Conservation (phyloP, 2,797 vertebrate genomes). For the Manis crassicaudata region DNA sequence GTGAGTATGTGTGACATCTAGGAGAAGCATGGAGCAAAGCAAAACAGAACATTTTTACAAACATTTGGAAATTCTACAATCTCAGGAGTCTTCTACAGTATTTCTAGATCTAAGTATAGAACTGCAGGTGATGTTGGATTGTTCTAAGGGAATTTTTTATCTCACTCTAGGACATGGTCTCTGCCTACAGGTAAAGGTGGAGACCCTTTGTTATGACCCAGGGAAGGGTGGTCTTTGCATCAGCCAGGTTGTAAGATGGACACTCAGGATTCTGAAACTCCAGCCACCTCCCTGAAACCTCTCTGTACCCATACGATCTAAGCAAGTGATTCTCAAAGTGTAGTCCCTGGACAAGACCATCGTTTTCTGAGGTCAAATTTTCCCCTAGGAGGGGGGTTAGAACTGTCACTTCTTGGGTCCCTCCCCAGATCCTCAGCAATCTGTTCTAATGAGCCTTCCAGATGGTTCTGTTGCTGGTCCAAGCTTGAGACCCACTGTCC, state of each 20-base stretch:
- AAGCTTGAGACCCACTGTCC: not conserved
- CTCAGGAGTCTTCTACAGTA: not conserved
- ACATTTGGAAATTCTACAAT: not conserved
- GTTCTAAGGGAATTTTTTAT: not conserved
- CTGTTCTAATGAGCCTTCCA: not conserved
- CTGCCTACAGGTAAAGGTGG: not conserved
- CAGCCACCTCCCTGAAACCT: not conserved
- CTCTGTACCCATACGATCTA: not conserved
- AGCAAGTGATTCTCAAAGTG: not conserved
- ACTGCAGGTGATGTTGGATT: not conserved
- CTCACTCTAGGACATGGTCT: not conserved
- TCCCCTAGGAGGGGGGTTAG: not conserved
- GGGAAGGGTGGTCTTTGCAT: not conserved
- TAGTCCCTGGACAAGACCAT: not conserved
- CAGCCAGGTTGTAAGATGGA: not conserved
- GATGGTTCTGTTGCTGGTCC: not conserved
- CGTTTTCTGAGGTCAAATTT: not conserved
- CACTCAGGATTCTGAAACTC: not conserved
- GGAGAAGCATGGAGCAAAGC: not conserved
- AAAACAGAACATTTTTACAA: not conserved
- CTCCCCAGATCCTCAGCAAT: not conserved
- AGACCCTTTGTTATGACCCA: not conserved
- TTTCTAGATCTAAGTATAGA: not conserved
- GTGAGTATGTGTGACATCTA: not conserved
- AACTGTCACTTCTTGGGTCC: not conserved